A percentile compares a stretch with the other conserved stretches of the same genome.
These are phyloP conservation scores for Suncus etruscus DNA, from an alignment of 2,113 vertebrate species.

Conservation along the genomic window DNA sequence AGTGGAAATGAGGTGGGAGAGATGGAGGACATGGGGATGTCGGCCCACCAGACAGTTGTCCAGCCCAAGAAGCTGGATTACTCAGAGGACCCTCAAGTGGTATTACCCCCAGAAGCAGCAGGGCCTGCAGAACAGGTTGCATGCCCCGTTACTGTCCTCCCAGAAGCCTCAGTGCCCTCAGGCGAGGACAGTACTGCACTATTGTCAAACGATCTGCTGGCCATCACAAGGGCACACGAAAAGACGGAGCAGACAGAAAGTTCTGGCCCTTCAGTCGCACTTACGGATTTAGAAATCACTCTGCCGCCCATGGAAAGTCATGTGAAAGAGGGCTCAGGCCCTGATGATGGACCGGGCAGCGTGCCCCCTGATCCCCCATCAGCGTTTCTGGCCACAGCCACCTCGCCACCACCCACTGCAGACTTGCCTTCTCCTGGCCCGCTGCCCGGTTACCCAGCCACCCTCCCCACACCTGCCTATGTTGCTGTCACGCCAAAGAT, in stretches of 20 bases:
- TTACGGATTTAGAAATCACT: constrained; percentile 84
- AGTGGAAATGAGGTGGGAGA: constrained; percentile 81
- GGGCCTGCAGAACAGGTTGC: constrained; percentile 56
- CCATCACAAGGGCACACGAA: constrained; percentile 67
- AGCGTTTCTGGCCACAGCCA: constrained; percentile 83
- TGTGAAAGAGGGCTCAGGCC: constrained; percentile 84
- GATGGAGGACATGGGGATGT: constrained; percentile 80
- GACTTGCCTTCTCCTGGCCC: constrained; percentile 89
- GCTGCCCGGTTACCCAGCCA: constrained; percentile 82
- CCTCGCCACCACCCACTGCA: constrained; percentile 86
- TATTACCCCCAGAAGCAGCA: constrained; percentile 80
- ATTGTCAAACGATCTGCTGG: constrained; percentile 73
- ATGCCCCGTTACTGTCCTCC: constrained; percentile 60
- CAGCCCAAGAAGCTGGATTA: constrained; percentile 85
- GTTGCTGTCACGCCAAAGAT: constrained; percentile 96
- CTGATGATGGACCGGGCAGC: constrained; percentile 80
- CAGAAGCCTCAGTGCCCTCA: constrained; percentile 73
- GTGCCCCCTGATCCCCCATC: neutral
- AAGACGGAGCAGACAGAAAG: constrained; percentile 76
- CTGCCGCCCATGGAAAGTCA: constrained; percentile 87
- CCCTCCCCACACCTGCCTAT: constrained; percentile 87
- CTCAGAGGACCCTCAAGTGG: constrained; percentile 79
- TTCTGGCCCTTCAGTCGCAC: constrained; percentile 73
- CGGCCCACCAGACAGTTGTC: constrained; percentile 78
- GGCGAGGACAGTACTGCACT: constrained; percentile 67